Conservation (phyloP, 2,797 vertebrate species). For the Eulemur coronatus region DNA sequence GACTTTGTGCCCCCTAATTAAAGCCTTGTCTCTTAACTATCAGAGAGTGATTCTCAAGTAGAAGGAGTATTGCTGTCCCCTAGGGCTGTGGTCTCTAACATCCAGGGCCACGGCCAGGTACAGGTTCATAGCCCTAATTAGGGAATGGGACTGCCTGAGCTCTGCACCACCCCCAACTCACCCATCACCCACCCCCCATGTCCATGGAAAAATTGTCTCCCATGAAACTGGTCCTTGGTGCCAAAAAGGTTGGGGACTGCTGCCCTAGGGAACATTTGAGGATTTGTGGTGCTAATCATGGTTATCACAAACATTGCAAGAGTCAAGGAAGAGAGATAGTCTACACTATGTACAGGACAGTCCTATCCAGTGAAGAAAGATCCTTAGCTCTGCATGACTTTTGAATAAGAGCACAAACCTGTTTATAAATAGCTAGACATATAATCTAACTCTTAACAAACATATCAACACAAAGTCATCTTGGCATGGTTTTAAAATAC, state of each 20-base stretch:
- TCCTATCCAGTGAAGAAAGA: neutral
- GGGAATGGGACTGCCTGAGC: too few species aligned
- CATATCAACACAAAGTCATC: neutral
- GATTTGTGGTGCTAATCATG: neutral
- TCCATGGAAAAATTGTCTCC: too few species aligned
- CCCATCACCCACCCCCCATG: too few species aligned
- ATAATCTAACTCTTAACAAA: neutral
- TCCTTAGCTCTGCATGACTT: neutral
- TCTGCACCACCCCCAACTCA: too few species aligned
- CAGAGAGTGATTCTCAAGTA: neutral
- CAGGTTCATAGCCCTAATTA: too few species aligned
- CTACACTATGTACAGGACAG: neutral
- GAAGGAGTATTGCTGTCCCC: neutral
- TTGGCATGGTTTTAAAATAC: neutral
- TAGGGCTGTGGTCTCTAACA: too few species aligned
- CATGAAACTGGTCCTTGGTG: too few species aligned
- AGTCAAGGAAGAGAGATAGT: neutral
- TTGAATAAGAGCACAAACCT: neutral
- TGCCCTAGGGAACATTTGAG: neutral
- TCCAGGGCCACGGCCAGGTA: too few species aligned
- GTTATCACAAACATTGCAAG: neutral
- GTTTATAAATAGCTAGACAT: neutral
- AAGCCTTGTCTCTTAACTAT: neutral
- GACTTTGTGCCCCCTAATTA: neutral
- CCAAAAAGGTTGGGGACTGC: too few species aligned